These are phyloP conservation scores for Takifugu ocellatus DNA, from an alignment of 2,797 vertebrate genomes.

Conservation along the genomic window DNA sequence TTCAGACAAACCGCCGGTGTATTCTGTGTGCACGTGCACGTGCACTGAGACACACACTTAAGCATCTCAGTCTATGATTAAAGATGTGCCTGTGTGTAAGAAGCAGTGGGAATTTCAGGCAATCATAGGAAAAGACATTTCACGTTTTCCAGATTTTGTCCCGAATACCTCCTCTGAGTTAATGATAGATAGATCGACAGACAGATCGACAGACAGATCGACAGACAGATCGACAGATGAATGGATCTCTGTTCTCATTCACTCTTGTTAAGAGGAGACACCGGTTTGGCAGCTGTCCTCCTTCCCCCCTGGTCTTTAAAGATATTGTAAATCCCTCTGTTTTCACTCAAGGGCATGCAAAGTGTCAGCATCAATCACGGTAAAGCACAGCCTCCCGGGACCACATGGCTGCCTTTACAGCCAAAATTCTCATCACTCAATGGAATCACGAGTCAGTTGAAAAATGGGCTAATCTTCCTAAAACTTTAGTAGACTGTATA, in stretches of 20 bases:
- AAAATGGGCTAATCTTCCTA: constrained; percentile 25
- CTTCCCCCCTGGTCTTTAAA: constrained; percentile 2
- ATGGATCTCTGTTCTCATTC: not conserved
- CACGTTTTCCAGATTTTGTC: not conserved
- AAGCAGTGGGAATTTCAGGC: constrained; percentile 11
- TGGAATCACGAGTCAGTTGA: constrained; percentile 16
- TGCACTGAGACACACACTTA: constrained; percentile 1
- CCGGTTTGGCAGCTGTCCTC: constrained; percentile 2
- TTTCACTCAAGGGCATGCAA: constrained; percentile 41
- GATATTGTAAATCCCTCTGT: constrained; percentile 4
- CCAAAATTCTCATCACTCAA: constrained; percentile 27
- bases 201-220: too few relatives aligned
- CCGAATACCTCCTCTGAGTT: not conserved
- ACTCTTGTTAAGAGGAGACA: constrained; percentile 8
- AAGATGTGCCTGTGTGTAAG: constrained; percentile 15
- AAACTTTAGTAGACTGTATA: constrained; percentile 20
- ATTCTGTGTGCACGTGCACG: constrained; percentile 15
- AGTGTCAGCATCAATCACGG: constrained; percentile 40
- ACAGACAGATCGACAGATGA: too few relatives aligned
- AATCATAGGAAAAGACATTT: not conserved
- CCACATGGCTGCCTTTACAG: constrained; percentile 28
- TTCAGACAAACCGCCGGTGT: constrained; percentile 41
- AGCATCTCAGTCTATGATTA: constrained; percentile 13
- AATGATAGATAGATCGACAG: too few relatives aligned
- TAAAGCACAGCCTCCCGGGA: constrained; percentile 9